phyloP scores from a whole-genome alignment of 2,113 vertebrate species.

The Carassius auratus region DNA sequence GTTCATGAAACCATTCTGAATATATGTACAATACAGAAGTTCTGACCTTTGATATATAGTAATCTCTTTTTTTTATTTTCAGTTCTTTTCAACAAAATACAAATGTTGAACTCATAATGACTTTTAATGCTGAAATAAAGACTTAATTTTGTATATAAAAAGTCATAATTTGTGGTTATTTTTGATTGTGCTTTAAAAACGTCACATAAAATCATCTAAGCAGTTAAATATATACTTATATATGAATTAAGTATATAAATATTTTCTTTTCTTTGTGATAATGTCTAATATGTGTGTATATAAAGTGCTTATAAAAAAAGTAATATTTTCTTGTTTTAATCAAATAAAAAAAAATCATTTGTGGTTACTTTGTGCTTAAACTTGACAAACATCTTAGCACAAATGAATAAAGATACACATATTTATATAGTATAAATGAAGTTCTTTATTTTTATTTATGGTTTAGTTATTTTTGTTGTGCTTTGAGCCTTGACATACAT shows the following conservation, averaged over 20 bases:
- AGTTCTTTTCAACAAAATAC: constrained; percentile 50
- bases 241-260: not conserved
- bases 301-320: too few species aligned
- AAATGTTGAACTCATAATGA: constrained; percentile 45
- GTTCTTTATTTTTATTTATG: too few species aligned
- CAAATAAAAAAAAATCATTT: too few species aligned
- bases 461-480: too few species aligned
- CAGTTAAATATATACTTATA: not conserved
- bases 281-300: too few species aligned
- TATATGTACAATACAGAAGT: constrained; percentile 53
- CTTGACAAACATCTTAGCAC: too few species aligned
- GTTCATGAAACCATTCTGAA: constrained; percentile 27
- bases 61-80: constrained; percentile 35
- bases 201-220: not conserved
- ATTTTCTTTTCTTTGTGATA: too few species aligned
- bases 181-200: not conserved
- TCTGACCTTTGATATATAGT: constrained; percentile 29
- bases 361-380: too few species aligned
- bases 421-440: too few species aligned
- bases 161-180: not conserved
- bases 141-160: constrained; percentile 56
- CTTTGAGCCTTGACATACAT: too few species aligned
- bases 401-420: too few species aligned
- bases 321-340: too few species aligned
- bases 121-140: constrained; percentile 63